A percentile compares a stretch with the other conserved stretches of the same genome.
Evolutionary conservation across 2,797 vertebrate genomes (phyloP).

Genomic region (Pristis pectinata): DNA sequence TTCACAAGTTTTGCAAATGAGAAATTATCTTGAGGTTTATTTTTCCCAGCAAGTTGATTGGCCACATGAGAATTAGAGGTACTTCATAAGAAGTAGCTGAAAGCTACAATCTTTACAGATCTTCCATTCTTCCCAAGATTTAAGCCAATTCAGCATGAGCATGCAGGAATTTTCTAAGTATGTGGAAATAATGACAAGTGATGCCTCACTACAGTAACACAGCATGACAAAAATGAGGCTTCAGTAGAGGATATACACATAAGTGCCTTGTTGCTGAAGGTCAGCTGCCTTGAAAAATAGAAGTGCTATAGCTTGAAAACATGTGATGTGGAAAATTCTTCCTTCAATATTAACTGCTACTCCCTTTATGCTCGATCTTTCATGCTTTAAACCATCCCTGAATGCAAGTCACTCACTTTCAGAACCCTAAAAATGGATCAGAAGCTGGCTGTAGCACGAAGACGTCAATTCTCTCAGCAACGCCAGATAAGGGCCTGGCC

Average conservation of each 20-base stretch:
- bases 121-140: not conserved
- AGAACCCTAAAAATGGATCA: not conserved
- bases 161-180: not conserved
- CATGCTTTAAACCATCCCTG: not conserved
- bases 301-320: not conserved
- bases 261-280: not conserved
- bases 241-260: not conserved
- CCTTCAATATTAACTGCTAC: not conserved
- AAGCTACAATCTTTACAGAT: not conserved
- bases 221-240: not conserved
- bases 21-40: not conserved
- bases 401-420: not conserved
- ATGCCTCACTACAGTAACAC: not conserved
- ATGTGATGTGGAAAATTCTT: not conserved
- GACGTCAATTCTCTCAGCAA: not conserved
- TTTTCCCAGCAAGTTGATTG: not conserved
- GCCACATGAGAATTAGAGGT: not conserved
- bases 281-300: conserved; percentile 4
- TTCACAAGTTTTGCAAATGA: not conserved
- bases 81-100: not conserved
- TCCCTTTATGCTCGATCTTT: not conserved
- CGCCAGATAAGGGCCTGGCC: not conserved
- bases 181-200: not conserved
- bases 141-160: not conserved
- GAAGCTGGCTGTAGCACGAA: not conserved